Base-by-base conservation (phyloP, 1,140 invertebrate genomes). In the Pseudomyrmex sp. region DNA sequence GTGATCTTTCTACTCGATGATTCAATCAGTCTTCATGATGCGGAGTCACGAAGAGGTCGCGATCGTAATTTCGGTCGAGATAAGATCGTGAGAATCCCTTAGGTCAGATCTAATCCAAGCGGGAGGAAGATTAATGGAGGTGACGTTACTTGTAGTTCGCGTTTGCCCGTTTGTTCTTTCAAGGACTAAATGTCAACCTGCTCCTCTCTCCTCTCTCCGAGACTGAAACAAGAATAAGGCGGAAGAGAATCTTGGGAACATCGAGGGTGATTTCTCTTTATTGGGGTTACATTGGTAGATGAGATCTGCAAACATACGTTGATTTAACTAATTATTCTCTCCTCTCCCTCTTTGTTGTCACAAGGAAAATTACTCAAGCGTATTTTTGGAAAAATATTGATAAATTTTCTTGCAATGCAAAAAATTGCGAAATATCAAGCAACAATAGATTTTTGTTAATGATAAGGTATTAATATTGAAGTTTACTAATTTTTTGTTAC, bases 141-240 rank as follows among this genome's bases (percentile, higher is more conserved):
- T 50, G 63, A 87, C 85, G 84, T 85, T 85, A 70, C 63, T 80
- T 85, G 83, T 82, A 82, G 84, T 79, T 86, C 63, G 54, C 73
- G 66, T 77, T 82, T 75, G 76, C 84, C 77, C 70, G 85, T 85
- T 82, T 85, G 73, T 79, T 79, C 76, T 56, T 75, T 58, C 48
- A 62, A 75, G 66, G 52, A 75, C 65, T 76, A 77, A 84, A 66
- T 77, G 82, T 84, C 82, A 56, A 54, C 65, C 63, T 84, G 35
- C 35, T 35, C 5, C 35, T 7, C 35, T 35, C 35, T 35, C 35
- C 35, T 35, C 35, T 35, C 35, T 35, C 35, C 54, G 79, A 85
- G 83, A 85, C 52, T 20, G 54, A 63, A 59, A 69, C 52, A 58
- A 59, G 83, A 85, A 85, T 76, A 56, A 75, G 77, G 56, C 48